phyloP scores from a whole-genome alignment of 2,888 invertebrate genomes.

The Caenorhabditis doughertyi region DNA sequence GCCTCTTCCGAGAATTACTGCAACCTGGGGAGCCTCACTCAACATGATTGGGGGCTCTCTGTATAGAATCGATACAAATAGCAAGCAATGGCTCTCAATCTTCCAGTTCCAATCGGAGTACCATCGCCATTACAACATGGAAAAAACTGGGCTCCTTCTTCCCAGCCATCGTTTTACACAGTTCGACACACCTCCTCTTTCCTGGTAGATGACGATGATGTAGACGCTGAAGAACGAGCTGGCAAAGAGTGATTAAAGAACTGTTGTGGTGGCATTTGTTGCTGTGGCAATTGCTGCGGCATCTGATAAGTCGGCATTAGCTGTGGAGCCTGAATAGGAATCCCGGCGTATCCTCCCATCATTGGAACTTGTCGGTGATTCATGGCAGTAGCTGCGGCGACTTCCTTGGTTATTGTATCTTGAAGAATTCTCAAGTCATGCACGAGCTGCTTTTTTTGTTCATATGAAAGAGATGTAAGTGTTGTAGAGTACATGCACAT shows the following conservation, averaged over 20 bases:
- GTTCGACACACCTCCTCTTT: background rate
- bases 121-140: no score
- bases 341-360: background rate
- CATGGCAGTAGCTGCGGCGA: background rate
- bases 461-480: constrained; percentile 22
- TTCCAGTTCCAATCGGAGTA: no score
- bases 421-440: constrained; percentile 37
- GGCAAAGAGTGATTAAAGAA: background rate
- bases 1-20: no score
- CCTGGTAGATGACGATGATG: background rate
- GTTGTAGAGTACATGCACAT: constrained; percentile 24
- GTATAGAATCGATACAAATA: no score
- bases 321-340: background rate
- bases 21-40: no score
- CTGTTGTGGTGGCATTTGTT: background rate
- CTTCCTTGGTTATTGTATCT: background rate
- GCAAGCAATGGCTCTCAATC: no score
- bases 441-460: constrained; percentile 43
- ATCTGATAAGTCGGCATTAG: background rate
- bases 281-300: background rate
- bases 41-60: no score
- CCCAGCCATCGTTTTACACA: background rate
- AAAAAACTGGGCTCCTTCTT: no score
- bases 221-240: background rate
- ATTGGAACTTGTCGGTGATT: background rate